Percentiles rank a stretch among this genome's conserved stretches.
These are phyloP conservation scores for Strigamia transsilvanica DNA, from an alignment of 2,888 invertebrate species.

Conservation along the genomic window DNA sequence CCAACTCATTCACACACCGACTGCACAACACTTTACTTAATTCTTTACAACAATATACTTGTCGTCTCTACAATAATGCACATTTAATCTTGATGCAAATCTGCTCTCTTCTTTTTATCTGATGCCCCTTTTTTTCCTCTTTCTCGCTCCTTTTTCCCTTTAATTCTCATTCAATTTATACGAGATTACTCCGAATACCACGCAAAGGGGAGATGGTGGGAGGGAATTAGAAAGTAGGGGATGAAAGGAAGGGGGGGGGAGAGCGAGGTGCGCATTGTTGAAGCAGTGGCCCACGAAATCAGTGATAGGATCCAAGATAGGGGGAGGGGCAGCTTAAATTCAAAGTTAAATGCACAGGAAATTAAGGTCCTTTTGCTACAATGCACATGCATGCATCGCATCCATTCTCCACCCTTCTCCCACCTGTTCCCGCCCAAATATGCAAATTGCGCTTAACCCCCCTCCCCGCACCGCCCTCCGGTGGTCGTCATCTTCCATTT, in stretches of 20 bases:
- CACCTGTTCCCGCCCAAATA: conserved; percentile 38
- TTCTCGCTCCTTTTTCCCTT: not conserved
- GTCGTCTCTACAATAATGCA: not conserved
- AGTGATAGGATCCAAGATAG: conserved; percentile 35
- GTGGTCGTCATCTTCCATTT: not conserved
- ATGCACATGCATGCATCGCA: conserved; percentile 24
- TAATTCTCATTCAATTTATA: conserved; percentile 38
- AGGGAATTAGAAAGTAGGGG: conserved; percentile 17
- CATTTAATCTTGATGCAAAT: conserved; percentile 9
- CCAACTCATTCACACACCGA: no score
- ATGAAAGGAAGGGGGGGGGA: not conserved
- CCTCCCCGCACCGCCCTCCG: not conserved
- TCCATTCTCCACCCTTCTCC: not conserved
- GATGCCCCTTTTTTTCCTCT: not conserved
- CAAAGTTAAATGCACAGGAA: conserved; percentile 38
- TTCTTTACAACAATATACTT: not conserved
- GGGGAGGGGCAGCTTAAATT: conserved; percentile 31
- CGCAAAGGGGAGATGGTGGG: not conserved
- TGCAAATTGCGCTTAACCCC: conserved; percentile 17
- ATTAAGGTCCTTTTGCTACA: conserved; percentile 35
- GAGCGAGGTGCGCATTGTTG: conserved; percentile 6
- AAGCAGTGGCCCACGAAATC: conserved; percentile 22
- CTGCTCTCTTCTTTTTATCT: not conserved
- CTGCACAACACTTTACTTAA: not conserved
- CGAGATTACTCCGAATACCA: conserved; percentile 5